Evolutionary conservation across 2,113 vertebrate species (phyloP).

Genomic region (Menidia beryllina): DNA sequence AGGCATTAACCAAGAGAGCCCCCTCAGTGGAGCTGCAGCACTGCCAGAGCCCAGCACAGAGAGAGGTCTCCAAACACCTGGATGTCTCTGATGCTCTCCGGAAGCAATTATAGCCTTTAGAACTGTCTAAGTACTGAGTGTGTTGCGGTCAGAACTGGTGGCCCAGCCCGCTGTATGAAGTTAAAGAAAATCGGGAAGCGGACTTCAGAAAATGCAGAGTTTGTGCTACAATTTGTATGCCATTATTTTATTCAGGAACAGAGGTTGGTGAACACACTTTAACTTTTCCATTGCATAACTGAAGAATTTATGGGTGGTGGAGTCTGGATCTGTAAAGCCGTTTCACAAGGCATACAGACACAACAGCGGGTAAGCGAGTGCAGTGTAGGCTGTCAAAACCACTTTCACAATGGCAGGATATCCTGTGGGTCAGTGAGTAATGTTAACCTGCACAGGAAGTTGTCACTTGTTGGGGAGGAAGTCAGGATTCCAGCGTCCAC

Average conservation of each 20-base stretch:
- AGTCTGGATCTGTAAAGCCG: conserved; percentile 15
- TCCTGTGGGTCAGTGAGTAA: conserved; percentile 79
- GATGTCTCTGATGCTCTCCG: conserved; percentile 70
- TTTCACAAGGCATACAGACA: conserved; percentile 54
- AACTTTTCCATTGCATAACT: conserved; percentile 39
- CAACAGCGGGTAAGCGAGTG: conserved; percentile 53
- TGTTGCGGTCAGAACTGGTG: conserved; percentile 14
- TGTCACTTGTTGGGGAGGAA: conserved; percentile 79
- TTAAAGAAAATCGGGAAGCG: conserved; percentile 19
- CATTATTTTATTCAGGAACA: conserved; percentile 8
- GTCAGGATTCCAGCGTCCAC: conserved; percentile 72
- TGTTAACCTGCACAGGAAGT: conserved; percentile 76
- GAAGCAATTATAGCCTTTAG: conserved; percentile 63
- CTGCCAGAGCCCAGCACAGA: conserved; percentile 49
- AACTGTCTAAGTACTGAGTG: conserved; percentile 44
- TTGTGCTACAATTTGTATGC: background rate
- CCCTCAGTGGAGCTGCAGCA: conserved; percentile 55
- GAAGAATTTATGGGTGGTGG: conserved; percentile 23
- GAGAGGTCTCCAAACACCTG: conserved; percentile 77
- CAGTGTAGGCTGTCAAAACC: conserved; percentile 66
- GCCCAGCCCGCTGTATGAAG: conserved; percentile 20
- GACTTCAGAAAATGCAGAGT: conserved; percentile 15
- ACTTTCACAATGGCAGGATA: conserved; percentile 83
- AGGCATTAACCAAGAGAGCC: conserved; percentile 69
- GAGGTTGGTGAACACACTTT: background rate